These are phyloP conservation scores for Elanus axillaris DNA, from an alignment of 2,113 vertebrate species.

Conservation along the genomic window DNA sequence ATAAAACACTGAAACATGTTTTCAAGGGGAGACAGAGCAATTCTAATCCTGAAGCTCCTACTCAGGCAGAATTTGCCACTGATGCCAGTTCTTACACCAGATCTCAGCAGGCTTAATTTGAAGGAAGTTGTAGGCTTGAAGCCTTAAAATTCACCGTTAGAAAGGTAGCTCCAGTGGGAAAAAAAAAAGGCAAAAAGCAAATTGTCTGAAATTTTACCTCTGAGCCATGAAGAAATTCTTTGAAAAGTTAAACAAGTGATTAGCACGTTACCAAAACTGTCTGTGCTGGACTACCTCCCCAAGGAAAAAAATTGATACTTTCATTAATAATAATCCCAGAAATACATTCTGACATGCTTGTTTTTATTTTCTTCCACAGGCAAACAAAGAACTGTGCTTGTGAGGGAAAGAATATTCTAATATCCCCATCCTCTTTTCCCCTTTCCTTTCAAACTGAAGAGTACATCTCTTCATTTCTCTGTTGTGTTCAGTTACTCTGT, in stretches of 20 bases:
- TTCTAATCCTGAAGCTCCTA: neutral
- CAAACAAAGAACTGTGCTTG: neutral
- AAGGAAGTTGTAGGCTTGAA: neutral
- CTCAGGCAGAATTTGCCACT: neutral
- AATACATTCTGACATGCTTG: neutral
- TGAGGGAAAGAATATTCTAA: neutral
- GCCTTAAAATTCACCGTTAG: neutral
- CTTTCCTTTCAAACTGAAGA: neutral
- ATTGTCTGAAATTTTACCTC: neutral
- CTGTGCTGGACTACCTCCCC: neutral
- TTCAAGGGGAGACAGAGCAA: neutral
- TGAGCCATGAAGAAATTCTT: neutral
- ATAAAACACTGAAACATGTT: neutral
- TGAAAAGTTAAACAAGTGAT: neutral
- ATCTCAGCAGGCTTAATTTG: neutral
- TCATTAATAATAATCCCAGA: neutral
- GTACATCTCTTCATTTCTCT: neutral
- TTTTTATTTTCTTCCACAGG: neutral
- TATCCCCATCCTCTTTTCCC: neutral
- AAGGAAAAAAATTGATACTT: neutral
- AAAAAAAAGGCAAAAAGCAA: neutral
- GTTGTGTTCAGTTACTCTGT: conserved; percentile 6
- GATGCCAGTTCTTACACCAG: neutral
- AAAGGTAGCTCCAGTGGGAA: neutral
- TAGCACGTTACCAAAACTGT: neutral